Evolutionary conservation across 2,888 invertebrate species (phyloP).

Genomic region (Orthosia gracilis): DNA sequence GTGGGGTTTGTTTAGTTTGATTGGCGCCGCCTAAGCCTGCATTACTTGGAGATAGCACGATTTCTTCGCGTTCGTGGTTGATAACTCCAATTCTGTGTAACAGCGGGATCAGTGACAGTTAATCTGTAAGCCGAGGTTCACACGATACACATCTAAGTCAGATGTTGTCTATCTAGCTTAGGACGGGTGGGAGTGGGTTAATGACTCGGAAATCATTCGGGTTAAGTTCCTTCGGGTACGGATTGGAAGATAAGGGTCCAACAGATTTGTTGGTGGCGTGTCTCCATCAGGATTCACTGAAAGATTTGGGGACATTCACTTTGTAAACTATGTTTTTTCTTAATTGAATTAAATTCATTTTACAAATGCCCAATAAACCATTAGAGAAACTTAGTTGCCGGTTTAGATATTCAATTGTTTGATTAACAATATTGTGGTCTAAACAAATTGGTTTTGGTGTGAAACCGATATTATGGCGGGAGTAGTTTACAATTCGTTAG

Average conservation of each 20-base stretch:
- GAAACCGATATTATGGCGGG: slow-evolving; percentile 48
- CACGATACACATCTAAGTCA: slow-evolving; percentile 89
- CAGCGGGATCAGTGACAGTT: slow-evolving; percentile 83
- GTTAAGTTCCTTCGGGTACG: slow-evolving; percentile 86
- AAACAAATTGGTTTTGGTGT: slow-evolving; percentile 49
- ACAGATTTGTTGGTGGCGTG: slow-evolving; percentile 89
- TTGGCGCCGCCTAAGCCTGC: slow-evolving; percentile 87
- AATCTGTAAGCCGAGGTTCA: slow-evolving; percentile 88
- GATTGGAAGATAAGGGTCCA: slow-evolving; percentile 89
- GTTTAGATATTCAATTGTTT: slow-evolving; percentile 34
- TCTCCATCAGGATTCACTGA: slow-evolving; percentile 71
- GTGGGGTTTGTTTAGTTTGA: slow-evolving; percentile 90
- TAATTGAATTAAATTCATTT: slow-evolving; percentile 9
- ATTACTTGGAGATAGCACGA: slow-evolving; percentile 89
- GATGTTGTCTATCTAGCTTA: slow-evolving; percentile 91
- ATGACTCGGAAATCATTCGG: slow-evolving; percentile 91
- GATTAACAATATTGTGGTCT: slow-evolving; percentile 58
- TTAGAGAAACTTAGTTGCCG: slow-evolving; percentile 13
- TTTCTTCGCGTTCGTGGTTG: slow-evolving; percentile 88
- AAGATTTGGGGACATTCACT: slow-evolving; percentile 58
- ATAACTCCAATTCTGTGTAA: slow-evolving; percentile 88
- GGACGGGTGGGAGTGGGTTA: slow-evolving; percentile 87
- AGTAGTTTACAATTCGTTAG: slow-evolving; percentile 46
- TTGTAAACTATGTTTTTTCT: slow-evolving; percentile 37
- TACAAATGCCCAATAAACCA: neutral